Evolutionary conservation across 2,888 invertebrate genomes (phyloP), one percentile per base, ranked within the genome.

Genomic region (Eristalis tenax): DNA sequence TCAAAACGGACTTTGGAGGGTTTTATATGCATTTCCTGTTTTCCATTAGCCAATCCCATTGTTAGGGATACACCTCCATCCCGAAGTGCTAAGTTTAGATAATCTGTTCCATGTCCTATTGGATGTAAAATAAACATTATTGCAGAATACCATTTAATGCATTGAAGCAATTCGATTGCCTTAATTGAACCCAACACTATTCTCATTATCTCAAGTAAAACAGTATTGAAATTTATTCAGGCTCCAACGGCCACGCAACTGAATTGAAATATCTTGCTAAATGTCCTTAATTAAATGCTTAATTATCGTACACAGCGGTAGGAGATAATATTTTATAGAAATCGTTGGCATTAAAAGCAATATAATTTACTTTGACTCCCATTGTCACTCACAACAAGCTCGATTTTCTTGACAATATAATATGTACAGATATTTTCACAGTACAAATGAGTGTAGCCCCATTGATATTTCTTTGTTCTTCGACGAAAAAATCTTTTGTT

Each of bases 1-100:
- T 99, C 98, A 92, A 99, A 98, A 69, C 98, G 95, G 35, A 98
- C 96, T 93, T 96, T 96, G 66, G 97, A 95, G 0, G 98, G 98
- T 92, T 96, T 97, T 90, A 98, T 97, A 91, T 96, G 97, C 95
- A 97, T 96, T 94, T 97, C 97, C 91, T 97, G 96, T 91, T 97
- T 96, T 10, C 97, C 97, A 91, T 97, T 97, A 2, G 98, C 97
- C 28, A 99, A 94, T 1, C 97, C 97, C 96, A 98, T 97, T 61
- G 97, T 96, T 69, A 98, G 94, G 40, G 97, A 96, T 10, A 98
- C 96, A 3, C 97, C 97, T 0, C 98, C 98, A 91, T 98, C 98
- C 88, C 96, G 96, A 40, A 99, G 95, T 0, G 97, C 97, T 82
- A 99, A 94, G 91, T 97, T 97, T 73, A 99, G 94, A 93, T 97